Conservation (phyloP, 2,888 invertebrate species). For the Ornithoptera alexandrae region DNA sequence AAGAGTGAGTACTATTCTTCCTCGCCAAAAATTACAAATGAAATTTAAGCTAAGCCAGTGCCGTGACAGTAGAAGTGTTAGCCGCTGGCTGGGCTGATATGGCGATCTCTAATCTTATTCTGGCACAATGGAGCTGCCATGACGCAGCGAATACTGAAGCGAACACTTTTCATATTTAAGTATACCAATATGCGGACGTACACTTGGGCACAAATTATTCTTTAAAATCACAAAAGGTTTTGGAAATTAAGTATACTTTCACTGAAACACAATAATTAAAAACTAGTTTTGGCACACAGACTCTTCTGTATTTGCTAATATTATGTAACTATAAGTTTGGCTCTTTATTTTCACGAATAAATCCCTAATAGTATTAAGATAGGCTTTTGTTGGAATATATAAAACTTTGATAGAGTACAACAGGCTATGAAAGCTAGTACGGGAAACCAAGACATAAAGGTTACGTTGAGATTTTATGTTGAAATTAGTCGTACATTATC, state of each 20-base stretch:
- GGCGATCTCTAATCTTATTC: constrained; percentile 68
- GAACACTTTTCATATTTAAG: constrained; percentile 76
- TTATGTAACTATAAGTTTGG: background rate
- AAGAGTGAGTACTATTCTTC: background rate
- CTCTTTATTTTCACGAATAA: background rate
- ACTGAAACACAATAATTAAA: background rate
- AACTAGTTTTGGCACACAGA: too few relatives aligned
- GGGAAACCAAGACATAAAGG: too few relatives aligned
- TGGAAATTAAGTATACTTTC: background rate
- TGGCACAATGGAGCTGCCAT: constrained; percentile 74
- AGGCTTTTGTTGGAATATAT: background rate
- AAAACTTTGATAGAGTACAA: background rate
- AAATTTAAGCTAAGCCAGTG: constrained; percentile 45
- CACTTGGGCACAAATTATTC: constrained; percentile 42
- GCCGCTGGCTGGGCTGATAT: constrained; percentile 66
- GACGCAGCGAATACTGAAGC: constrained; percentile 70
- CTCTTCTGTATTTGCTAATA: background rate
- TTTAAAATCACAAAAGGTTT: background rate
- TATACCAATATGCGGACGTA: constrained; percentile 66
- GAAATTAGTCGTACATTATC: too few relatives aligned
- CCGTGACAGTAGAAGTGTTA: constrained; percentile 47
- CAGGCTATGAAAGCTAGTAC: too few relatives aligned
- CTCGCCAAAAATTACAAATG: constrained; percentile 43
- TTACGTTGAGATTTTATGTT: too few relatives aligned
- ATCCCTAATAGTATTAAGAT: background rate